Base-by-base conservation (phyloP, 2,888 invertebrate species). In the Hydroisotoma schaefferi region DNA sequence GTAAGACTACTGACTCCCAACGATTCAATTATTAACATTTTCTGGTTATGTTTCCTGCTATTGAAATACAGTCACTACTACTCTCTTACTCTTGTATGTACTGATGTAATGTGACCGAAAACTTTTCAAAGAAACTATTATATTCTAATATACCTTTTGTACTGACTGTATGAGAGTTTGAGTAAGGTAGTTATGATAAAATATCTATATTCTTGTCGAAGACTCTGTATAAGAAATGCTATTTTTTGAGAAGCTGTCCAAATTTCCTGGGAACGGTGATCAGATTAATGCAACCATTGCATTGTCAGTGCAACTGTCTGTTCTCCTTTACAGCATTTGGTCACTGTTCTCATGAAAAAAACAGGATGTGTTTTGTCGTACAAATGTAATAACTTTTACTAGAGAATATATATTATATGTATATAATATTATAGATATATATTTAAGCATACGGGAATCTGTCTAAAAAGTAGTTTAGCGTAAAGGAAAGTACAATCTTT, bases 71-170 rank as follows among this genome's bases (percentile, higher is more conserved):
- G n/a, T n/a, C n/a, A n/a, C n/a, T n/a, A n/a, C n/a, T n/a, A n/a
- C n/a, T n/a, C n/a, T n/a, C n/a, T n/a, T n/a, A n/a, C n/a, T n/a
- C n/a, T n/a, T n/a, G n/a, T n/a, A n/a, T n/a, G n/a, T n/a, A n/a
- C n/a, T n/a, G n/a, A n/a, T n/a, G n/a, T n/a, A n/a, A n/a, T n/a
- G n/a, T n/a, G n/a, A n/a, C n/a, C n/a, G n/a, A n/a, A n/a, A n/a
- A n/a, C n/a, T n/a, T n/a, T n/a, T n/a, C n/a, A n/a, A n/a, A n/a
- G n/a, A n/a, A n/a, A 37, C 26, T 33, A 28, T 55, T 53, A 61
- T 43, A 49, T 40, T 62, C 38, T 55, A 40, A 59, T 33, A 63
- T 48, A 56, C 54, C 59, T 64, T 64, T 64, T 64, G 64, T 64
- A 64, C 64, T 64, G 64, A 56, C 55, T 64, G 55, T 47, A 51